A percentile compares a stretch with the other conserved stretches of the same genome.
phyloP scores from a whole-genome alignment of 2,797 vertebrate species.

The Uromys caudimaculatus region DNA sequence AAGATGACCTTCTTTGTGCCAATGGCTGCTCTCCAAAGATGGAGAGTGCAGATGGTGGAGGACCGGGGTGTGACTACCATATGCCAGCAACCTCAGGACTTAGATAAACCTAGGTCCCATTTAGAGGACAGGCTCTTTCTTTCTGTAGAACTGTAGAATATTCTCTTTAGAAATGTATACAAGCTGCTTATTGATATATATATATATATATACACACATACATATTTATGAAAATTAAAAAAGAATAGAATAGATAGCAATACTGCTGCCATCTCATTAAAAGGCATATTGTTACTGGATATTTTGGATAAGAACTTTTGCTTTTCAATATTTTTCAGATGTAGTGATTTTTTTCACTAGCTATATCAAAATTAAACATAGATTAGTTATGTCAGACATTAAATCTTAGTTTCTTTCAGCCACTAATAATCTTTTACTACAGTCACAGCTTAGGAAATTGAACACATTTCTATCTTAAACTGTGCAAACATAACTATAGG shows the following conservation, averaged over 20 bases:
- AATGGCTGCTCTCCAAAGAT: background rate
- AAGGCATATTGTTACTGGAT: background rate
- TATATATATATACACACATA: background rate
- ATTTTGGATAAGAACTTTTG: conserved; percentile 28
- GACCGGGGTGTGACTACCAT: no score
- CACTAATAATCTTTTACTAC: conserved; percentile 25
- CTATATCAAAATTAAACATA: conserved; percentile 49
- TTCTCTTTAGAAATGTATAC: background rate
- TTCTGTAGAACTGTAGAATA: background rate
- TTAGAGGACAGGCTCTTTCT: background rate
- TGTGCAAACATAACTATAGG: conserved; percentile 29
- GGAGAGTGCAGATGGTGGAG: rapidly evolving
- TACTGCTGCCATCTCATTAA: background rate
- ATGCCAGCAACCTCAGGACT: background rate
- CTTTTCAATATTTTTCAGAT: conserved; percentile 11
- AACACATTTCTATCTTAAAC: conserved; percentile 56
- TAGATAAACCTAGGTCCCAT: background rate
- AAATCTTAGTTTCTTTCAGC: conserved; percentile 53
- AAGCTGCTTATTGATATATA: background rate
- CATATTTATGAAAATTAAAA: conserved; percentile 21
- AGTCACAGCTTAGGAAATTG: conserved; percentile 45
- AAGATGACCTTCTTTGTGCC: background rate
- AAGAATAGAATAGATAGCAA: background rate
- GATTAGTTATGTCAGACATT: conserved; percentile 39
- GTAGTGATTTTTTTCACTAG: conserved; percentile 12